Conservation (phyloP, 2,113 vertebrate species). For the Recurvirostra avosetta region DNA sequence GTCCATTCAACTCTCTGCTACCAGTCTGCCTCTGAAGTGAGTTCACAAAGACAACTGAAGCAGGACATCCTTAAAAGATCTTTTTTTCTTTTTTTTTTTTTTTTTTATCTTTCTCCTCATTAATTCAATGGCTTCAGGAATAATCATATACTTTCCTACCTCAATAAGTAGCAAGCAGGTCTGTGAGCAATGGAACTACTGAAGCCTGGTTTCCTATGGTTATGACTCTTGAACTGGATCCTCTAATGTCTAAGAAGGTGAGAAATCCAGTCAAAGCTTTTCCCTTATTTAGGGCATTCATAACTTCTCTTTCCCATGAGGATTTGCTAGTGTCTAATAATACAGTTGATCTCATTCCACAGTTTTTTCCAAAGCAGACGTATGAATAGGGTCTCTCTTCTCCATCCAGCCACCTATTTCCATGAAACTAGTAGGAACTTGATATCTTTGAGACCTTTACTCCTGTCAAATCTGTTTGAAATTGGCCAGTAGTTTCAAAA, state of each 20-base stretch:
- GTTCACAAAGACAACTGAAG: neutral
- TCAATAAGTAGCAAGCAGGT: neutral
- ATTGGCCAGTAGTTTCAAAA: slow-evolving; percentile 50
- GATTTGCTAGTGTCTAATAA: slow-evolving; percentile 58
- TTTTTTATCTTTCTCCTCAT: neutral
- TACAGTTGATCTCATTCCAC: slow-evolving; percentile 50
- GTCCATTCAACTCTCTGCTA: neutral
- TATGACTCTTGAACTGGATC: slow-evolving; percentile 20
- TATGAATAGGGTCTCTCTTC: slow-evolving; percentile 65
- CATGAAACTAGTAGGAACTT: slow-evolving; percentile 40
- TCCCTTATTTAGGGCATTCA: slow-evolving; percentile 35
- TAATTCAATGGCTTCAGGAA: neutral
- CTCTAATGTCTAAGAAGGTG: slow-evolving; percentile 23
- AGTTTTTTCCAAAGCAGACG: slow-evolving; percentile 37
- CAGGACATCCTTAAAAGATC: neutral
- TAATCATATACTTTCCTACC: neutral
- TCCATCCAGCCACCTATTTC: slow-evolving; percentile 51
- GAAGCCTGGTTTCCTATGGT: slow-evolving; percentile 34
- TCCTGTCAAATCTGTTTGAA: slow-evolving; percentile 60
- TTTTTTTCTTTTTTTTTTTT: neutral
- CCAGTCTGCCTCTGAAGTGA: neutral
- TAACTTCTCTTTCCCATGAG: slow-evolving; percentile 36
- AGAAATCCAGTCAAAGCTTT: slow-evolving; percentile 47
- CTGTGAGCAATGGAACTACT: slow-evolving; percentile 53
- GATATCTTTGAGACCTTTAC: slow-evolving; percentile 60